Evolutionary conservation across 2,888 invertebrate genomes (phyloP).

Genomic region (Brassicogethes aeneus): DNA sequence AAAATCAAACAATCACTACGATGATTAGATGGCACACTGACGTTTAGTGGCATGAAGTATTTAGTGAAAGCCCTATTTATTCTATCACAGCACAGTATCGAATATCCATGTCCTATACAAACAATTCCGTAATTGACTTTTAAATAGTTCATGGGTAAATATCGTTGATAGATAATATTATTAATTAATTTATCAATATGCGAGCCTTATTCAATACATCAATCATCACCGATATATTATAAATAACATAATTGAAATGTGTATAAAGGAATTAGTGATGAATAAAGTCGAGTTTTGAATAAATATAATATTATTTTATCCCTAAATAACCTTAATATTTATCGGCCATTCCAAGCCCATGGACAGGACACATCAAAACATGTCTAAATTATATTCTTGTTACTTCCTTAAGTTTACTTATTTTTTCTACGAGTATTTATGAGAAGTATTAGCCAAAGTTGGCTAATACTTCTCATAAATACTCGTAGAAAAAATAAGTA

Average conservation of each 20-base stretch:
- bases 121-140: background rate
- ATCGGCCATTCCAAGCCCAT: no score
- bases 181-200: constrained; percentile 11
- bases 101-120: constrained; percentile 1
- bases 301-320: no score
- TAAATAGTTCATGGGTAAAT: background rate
- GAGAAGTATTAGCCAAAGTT: no score
- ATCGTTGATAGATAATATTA: constrained; percentile 5
- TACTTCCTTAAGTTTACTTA: no score
- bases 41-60: constrained; percentile 1
- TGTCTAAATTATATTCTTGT: no score
- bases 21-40: background rate
- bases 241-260: background rate
- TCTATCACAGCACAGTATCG: background rate
- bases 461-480: no score
- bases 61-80: background rate
- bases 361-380: no score
- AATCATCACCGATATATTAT: background rate
- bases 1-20: background rate
- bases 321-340: no score
- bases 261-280: background rate
- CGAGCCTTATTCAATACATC: background rate
- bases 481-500: no score
- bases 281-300: no score
- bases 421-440: no score